Conservation (phyloP, 2,888 invertebrate genomes). For the Netelia virgata region DNA sequence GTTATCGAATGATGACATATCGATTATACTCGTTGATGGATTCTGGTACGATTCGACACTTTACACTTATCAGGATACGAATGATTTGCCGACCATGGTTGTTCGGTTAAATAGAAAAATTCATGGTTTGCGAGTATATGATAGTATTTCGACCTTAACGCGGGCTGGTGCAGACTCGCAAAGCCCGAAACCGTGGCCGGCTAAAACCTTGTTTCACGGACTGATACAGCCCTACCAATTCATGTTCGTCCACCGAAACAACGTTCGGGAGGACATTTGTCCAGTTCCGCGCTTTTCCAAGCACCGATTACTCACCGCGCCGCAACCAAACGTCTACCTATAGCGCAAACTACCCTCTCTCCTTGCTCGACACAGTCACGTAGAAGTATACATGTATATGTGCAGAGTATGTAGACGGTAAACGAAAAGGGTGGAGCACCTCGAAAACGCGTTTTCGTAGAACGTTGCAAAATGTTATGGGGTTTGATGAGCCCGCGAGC, state of each 20-base stretch:
- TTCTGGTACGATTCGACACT: too few relatives aligned
- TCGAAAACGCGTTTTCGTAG: slow-evolving; percentile 53
- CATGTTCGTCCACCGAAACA: slow-evolving; percentile 68
- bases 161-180: slow-evolving; percentile 33
- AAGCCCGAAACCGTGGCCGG: slow-evolving; percentile 34
- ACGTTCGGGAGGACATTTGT: slow-evolving; percentile 69
- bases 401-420: slow-evolving; percentile 32
- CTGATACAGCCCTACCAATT: slow-evolving; percentile 67
- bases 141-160: slow-evolving; percentile 17
- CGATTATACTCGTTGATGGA: too few relatives aligned
- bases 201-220: slow-evolving; percentile 65
- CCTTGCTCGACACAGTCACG: slow-evolving; percentile 10
- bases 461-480: slow-evolving; percentile 68
- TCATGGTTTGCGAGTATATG: slow-evolving; percentile 19
- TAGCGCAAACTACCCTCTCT: slow-evolving; percentile 32
- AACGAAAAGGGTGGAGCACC: slow-evolving; percentile 42
- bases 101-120: slow-evolving; percentile 35
- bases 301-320: slow-evolving; percentile 67
- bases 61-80: neutral
- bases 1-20: too few relatives aligned
- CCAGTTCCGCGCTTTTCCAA: slow-evolving; percentile 67
- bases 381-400: slow-evolving; percentile 8
- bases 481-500: slow-evolving; percentile 69
- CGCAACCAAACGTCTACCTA: slow-evolving; percentile 48
- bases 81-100: neutral